Base-by-base conservation (phyloP, 1,140 invertebrate species). In the Apis laboriosa region DNA sequence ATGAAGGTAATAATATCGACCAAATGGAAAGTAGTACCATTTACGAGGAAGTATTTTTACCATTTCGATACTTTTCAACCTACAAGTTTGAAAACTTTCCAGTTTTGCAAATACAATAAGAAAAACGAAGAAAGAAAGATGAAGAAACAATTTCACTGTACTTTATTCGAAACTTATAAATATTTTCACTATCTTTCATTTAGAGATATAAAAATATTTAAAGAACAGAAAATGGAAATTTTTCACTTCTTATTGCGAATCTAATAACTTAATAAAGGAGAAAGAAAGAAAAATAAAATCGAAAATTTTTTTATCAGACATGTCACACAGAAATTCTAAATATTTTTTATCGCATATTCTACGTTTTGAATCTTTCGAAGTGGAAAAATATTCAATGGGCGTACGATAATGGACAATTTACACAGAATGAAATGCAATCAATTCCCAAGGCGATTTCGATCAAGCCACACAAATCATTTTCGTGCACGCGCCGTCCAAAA, bases 361-460 rank as follows among this genome's bases (percentile, higher is more conserved):
- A 13, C 13, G 5, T 1, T 24, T 51, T 15, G 21, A 70, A 43
- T 13, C 13, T 53, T 67, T 51, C 24, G 9, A 9, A 2, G n/a
- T n/a, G 51, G 8, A 51, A 19, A 55, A 55, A 28, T 55, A 28
- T 72, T 55, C 13, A n/a, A 43, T 7, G 9, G 15, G 5, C 5
- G 51, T 24, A 53, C 11, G 56, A 58, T 17, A 55, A 55, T 11
- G 19, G 19, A 67, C 12, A 51, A 34, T n/a, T 55, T 9, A 34
- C n/a, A 9, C n/a, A 13, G n/a, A 61, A 80, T 15, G 19, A 12
- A 77, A 55, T 9, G 60, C 70, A 19, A 74, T 80, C 51, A 80
- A 75, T 80, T 55, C n/a, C n/a, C 1, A n/a, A 15, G 19, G 71
- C 70, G 70, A 71, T 78, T 78, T 73, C 24, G 49, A 72, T 79